Evolutionary conservation across 2,797 vertebrate genomes (phyloP).

Genomic region (Danio jaintianensis): DNA sequence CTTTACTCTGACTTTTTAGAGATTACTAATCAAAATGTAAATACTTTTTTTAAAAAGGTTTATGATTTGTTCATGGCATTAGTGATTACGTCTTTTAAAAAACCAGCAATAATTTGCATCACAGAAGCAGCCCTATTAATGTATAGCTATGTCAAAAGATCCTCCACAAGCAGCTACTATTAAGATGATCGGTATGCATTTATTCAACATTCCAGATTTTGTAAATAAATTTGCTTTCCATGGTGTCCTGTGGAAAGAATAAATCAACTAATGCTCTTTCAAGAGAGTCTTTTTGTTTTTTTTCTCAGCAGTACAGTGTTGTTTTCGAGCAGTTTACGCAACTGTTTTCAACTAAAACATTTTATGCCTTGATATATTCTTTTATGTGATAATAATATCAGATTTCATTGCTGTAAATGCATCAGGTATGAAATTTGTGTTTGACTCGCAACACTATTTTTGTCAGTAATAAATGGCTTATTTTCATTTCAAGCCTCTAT

Average conservation of each 20-base stretch:
- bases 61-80: conserved; percentile 78
- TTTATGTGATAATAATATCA: no score
- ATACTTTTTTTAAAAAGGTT: conserved; percentile 77
- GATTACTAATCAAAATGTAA: conserved; percentile 86
- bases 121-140: conserved; percentile 82
- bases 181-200: conserved; percentile 86
- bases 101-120: conserved; percentile 90
- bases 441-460: background rate
- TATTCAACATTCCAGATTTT: conserved; percentile 96
- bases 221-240: conserved; percentile 92
- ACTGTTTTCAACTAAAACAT: no score
- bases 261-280: conserved; percentile 93
- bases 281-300: conserved; percentile 65
- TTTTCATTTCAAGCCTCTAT: background rate
- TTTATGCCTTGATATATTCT: background rate
- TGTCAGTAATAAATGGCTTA: background rate
- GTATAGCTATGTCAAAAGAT: conserved; percentile 81
- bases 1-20: conserved; percentile 76
- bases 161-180: conserved; percentile 79
- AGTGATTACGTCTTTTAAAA: conserved; percentile 80
- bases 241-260: conserved; percentile 89
- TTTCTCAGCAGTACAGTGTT: background rate
- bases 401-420: background rate
- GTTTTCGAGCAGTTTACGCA: no score
- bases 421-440: background rate